Base-by-base conservation (phyloP, 2,797 vertebrate species). In the Kryptolebias ocellatus region DNA sequence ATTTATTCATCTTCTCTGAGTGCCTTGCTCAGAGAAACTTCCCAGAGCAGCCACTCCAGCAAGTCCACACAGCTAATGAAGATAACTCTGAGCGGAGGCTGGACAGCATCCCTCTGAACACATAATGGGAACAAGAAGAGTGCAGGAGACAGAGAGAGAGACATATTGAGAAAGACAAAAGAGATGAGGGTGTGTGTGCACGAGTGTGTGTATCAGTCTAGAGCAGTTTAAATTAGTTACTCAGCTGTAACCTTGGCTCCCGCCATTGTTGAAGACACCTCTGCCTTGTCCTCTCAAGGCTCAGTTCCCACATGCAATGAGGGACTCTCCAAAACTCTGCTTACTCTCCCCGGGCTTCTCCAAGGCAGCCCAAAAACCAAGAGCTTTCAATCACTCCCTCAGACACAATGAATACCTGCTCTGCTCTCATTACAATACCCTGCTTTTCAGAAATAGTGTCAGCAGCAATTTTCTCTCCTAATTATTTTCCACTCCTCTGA, bases 381-480 rank as follows among this genome's bases (percentile, higher is more conserved):
- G 74, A 78, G 85, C 87, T 91, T 90, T 92, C 89, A 90, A 87
- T 90, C 79, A 80, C 83, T 85, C 87, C 76, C 77, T 90, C 85
- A 91, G 87, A 92, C 87, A 92, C 91, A 88, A 87, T 89, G 90
- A 90, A 90, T 93, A 91, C 89, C 90, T 92, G 90, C 90, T 94
- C 93, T 90, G 93, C 94, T 93, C 93, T 92, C 92, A 94, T 94
- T 94, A 93, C 91, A 92, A 93, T 92, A 93, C 91, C 92, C 92
- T 91, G 91, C 90, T 92, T 94, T 95, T 94, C 91, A 94, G 92
- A 94, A 95, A 94, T 91, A 90, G 92, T 93, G 92, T 94, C 93
- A 94, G 92, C 88, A 83, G 90, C 93, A 94, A 94, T 94, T 93
- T 94, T 93, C 92, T 91, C 89, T 89, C 91, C 93, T 94, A 94